A percentile compares a stretch with the other conserved stretches of the same genome.
phyloP scores from a whole-genome alignment of 2,113 vertebrate species.

The Anthoscopus minutus region DNA sequence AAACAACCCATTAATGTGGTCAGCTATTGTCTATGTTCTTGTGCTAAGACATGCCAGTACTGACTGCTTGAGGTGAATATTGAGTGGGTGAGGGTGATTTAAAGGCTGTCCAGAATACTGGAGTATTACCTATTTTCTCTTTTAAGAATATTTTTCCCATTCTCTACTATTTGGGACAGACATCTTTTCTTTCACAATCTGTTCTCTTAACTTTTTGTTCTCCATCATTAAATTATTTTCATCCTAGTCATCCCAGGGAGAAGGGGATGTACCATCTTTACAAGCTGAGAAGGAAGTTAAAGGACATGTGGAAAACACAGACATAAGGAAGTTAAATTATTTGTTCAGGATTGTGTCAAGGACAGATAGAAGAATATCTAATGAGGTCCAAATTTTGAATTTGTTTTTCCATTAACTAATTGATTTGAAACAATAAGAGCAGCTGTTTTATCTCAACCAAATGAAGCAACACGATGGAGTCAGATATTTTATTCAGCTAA shows the following conservation, averaged over 20 bases:
- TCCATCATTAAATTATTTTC: neutral
- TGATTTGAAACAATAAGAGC: neutral
- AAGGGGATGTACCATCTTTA: neutral
- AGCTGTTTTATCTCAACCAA: neutral
- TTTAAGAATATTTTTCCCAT: neutral
- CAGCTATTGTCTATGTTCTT: neutral
- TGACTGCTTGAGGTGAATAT: neutral
- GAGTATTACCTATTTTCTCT: neutral
- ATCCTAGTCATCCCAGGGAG: neutral
- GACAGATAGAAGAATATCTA: neutral
- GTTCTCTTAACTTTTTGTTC: neutral
- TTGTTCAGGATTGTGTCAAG: neutral
- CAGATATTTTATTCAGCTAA: neutral
- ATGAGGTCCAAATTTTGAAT: neutral
- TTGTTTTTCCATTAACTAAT: neutral
- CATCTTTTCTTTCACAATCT: neutral
- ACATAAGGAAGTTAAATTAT: neutral
- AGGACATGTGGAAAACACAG: neutral
- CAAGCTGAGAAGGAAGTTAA: neutral
- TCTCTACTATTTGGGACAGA: neutral
- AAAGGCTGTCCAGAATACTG: neutral
- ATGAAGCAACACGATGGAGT: neutral
- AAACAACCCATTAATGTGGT: neutral
- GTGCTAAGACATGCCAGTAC: neutral
- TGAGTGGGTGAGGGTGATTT: neutral